A percentile compares a stretch with the other conserved stretches of the same genome.
Conservation (phyloP, 2,888 invertebrate genomes). For the Diadegma fenestrale region DNA sequence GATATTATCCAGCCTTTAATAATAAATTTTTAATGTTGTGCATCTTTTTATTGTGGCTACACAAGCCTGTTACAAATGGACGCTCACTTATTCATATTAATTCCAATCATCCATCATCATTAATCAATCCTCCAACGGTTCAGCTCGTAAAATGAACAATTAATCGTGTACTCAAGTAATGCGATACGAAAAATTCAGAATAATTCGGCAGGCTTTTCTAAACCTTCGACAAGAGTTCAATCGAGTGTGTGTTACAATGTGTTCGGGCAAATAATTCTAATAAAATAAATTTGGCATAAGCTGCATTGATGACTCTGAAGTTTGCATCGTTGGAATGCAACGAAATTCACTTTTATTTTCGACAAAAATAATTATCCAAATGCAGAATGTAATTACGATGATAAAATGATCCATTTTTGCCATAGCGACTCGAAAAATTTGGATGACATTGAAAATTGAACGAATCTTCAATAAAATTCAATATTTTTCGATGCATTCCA, state of each 20-base stretch:
- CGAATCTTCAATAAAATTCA: too few relatives aligned
- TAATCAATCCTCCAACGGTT: neutral
- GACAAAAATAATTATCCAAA: too few relatives aligned
- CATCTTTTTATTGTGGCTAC: neutral
- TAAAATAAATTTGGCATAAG: neutral
- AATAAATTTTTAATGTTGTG: neutral
- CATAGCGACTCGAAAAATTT: too few relatives aligned
- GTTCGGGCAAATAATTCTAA: neutral
- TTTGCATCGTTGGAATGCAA: too few relatives aligned
- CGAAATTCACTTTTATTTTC: too few relatives aligned
- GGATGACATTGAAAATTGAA: too few relatives aligned
- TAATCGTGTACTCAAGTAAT: neutral
- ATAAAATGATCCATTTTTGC: too few relatives aligned
- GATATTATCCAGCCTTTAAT: neutral
- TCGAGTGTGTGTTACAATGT: neutral
- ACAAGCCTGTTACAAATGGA: neutral
- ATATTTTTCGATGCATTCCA: too few relatives aligned
- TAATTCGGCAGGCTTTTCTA: neutral
- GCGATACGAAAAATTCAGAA: neutral
- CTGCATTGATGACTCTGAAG: too few relatives aligned
- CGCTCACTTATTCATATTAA: neutral
- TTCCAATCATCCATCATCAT: neutral
- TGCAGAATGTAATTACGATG: too few relatives aligned
- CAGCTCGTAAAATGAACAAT: neutral
- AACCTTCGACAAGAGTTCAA: neutral